These are phyloP conservation scores for Spodoptera exigua DNA, from an alignment of 2,888 invertebrate genomes.

Conservation along the genomic window DNA sequence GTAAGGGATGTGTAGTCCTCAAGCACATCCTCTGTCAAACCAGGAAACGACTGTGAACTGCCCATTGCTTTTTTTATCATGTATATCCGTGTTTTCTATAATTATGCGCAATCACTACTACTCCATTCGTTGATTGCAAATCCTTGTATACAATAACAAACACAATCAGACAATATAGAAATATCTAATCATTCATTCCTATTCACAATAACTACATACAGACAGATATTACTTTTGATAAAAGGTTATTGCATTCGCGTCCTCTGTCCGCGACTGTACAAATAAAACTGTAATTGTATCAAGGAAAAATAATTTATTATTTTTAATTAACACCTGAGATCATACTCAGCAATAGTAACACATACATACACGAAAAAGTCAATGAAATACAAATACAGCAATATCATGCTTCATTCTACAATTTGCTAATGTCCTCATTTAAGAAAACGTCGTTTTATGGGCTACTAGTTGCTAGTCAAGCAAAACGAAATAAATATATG, in stretches of 20 bases:
- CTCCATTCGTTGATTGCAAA: conserved; percentile 14
- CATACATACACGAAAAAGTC: conserved; percentile 53
- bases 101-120: conserved; percentile 7
- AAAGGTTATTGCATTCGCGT: conserved; percentile 15
- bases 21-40: conserved; percentile 88
- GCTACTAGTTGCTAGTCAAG: conserved; percentile 67
- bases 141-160: conserved; percentile 29
- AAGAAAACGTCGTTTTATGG: conserved; percentile 39
- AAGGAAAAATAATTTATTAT: conserved; percentile 82
- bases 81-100: neutral
- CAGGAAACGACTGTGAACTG: conserved; percentile 78
- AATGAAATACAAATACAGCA: conserved; percentile 49
- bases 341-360: conserved; percentile 79
- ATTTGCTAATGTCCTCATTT: conserved; percentile 48
- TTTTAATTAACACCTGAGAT: conserved; percentile 78
- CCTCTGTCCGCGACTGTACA: conserved; percentile 13
- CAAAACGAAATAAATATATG: conserved; percentile 76
- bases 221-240: conserved; percentile 22
- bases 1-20: conserved; percentile 90
- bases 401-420: conserved; percentile 24
- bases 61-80: conserved; percentile 79
- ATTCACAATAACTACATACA: conserved; percentile 29
- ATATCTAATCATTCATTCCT: conserved; percentile 51
- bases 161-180: conserved; percentile 27
- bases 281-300: conserved; percentile 50